Conservation (phyloP, 1,140 invertebrate species). For the Drosophila biarmipes region DNA sequence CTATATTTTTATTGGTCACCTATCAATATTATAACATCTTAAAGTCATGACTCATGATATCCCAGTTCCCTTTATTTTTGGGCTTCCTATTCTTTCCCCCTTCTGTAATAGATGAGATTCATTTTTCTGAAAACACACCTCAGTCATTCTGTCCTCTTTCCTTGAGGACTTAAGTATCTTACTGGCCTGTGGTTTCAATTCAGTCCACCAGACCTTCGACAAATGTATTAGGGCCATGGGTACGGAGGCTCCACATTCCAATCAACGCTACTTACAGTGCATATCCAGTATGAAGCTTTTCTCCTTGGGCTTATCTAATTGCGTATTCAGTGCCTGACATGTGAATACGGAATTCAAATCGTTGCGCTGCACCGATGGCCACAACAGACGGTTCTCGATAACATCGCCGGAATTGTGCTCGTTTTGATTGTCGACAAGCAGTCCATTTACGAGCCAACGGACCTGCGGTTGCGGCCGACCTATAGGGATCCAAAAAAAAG, state of each 20-base stretch:
- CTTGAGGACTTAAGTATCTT: background rate
- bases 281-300: conserved; percentile 91
- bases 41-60: too few relatives aligned
- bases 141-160: background rate
- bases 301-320: conserved; percentile 90
- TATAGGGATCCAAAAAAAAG: conserved; percentile 50
- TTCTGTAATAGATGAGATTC: too few relatives aligned
- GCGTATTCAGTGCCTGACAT: conserved; percentile 93
- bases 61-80: too few relatives aligned
- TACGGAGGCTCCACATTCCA: background rate
- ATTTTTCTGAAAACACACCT: too few relatives aligned
- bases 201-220: background rate
- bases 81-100: too few relatives aligned
- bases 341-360: conserved; percentile 93
- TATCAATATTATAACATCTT: too few relatives aligned
- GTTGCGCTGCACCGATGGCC: conserved; percentile 90
- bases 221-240: background rate
- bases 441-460: conserved; percentile 90
- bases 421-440: conserved; percentile 91
- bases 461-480: conserved; percentile 88
- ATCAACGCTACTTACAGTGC: conserved; percentile 89
- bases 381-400: conserved; percentile 92
- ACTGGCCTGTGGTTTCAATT: background rate
- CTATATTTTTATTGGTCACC: too few relatives aligned
- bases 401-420: conserved; percentile 93